Evolutionary conservation across 2,797 vertebrate species (phyloP), one percentile per base, ranked within the genome.

Genomic region (Erethizon dorsatum): DNA sequence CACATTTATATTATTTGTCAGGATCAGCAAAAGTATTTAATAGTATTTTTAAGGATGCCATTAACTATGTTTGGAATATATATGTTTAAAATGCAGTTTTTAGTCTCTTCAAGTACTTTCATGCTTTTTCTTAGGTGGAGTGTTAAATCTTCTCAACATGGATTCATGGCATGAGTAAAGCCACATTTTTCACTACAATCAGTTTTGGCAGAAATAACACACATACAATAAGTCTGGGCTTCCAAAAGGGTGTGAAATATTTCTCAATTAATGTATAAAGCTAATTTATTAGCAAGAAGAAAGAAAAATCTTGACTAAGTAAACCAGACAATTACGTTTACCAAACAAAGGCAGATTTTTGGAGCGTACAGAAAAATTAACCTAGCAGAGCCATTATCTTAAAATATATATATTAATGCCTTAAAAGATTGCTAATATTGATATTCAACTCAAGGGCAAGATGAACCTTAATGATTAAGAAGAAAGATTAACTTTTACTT

Each of bases 371-470:
- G 7, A 84, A 17, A 18, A 83, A 75, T 83, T 50, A 78, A 83
- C 17, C 80, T 93, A 87, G 50, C 13, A 65, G 10, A 20, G 4
- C 3, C 59, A 92, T 88, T 57, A 80, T 93, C 54, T 79, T 88
- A 91, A 75, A 96, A 88, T 45, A 22, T 88, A 79, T 9, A 28
- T 17, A 61, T 86, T 54, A 80, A 22, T 59, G 69, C 15, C 8
- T 88, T 96, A 77, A 52, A 88, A 69, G 65, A 96, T 88, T 88
- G 65, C 88, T 88, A 54, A 6, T 56, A 83, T 73, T 61, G n/a
- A 2, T 80, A 88, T 84, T 97, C 24, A 83, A 87, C n/a, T 4
- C n/a, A 92, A 88, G n/a, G 59, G 45, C 2, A 95, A 78, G 11
- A 90, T 7, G 3, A 85, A 56, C 54, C 22, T 41, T 84, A 83